Base-by-base conservation (phyloP, 2,888 invertebrate genomes). In the Oegoconia quadripuncta region DNA sequence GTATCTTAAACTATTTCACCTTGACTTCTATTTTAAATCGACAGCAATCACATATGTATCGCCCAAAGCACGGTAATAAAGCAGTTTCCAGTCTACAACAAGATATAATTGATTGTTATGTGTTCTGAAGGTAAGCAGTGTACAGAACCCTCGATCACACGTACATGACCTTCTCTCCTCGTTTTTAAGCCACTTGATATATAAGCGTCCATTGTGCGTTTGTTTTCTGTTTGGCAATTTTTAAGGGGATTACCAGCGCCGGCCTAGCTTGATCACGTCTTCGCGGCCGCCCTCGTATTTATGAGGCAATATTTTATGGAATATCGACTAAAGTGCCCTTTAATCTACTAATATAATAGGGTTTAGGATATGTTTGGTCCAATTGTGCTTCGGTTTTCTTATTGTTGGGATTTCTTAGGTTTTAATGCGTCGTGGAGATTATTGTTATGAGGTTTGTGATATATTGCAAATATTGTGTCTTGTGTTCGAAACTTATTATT, bases 321-420 rank as follows among this genome's bases (percentile, higher is more conserved):
- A 87, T 87, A 87, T 86, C 74, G 86, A 81, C 82, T 76, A 80
- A 83, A 87, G 84, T 84, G 79, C 74, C 68, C 81, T 84, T 83
- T 86, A 87, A 87, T 87, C 86, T 83, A 77, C 82, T 81, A 60
- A 77, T 80, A 81, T 84, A 86, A 84, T 82, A 69, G 72, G 73
- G 67, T 70, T 74, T 62, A 68, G 68, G 56, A 54, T 60, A 61
- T 69, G 55, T 64, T 66, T 53, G 48, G 64, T 70, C 66, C 75
- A 74, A 78, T 81, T 81, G 79, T 75, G 66, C 68, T 70, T 68
- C 59, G 66, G 65, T 65, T 71, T n/a, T 73, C 74, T 28, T 76
- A 74, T 78, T 79, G 79, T 71, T 46, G 41, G 58, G 49, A 46
- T 50, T 55, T 50, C 51, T 51, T 55, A 42, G 60, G 58, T 65